Conservation (phyloP, 2,797 vertebrate species). For the Avahi laniger region DNA sequence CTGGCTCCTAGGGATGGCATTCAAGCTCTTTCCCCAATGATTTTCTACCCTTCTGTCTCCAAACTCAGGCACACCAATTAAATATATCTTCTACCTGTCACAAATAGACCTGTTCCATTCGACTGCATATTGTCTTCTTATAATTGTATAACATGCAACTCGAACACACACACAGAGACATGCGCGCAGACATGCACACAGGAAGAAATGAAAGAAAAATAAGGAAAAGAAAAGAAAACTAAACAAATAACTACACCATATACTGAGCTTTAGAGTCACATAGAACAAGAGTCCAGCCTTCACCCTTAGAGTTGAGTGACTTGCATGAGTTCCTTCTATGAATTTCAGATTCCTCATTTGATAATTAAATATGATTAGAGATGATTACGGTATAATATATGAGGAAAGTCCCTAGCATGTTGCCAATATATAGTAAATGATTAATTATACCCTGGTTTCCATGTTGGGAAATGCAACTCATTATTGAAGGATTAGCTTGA, state of each 20-base stretch:
- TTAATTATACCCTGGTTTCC: neutral
- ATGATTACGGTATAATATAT: neutral
- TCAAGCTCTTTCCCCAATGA: neutral
- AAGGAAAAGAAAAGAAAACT: neutral
- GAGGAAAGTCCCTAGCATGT: neutral
- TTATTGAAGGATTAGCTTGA: constrained; percentile 9
- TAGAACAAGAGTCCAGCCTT: neutral
- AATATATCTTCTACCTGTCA: neutral
- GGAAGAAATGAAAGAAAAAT: neutral
- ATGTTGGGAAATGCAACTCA: neutral
- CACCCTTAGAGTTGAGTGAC: neutral
- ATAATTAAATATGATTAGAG: neutral
- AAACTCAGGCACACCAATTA: neutral
- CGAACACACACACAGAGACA: neutral
- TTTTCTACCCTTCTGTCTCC: neutral
- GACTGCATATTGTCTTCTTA: too few relatives aligned
- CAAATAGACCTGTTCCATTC: neutral
- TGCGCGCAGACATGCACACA: neutral
- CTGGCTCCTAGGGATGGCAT: fast-evolving
- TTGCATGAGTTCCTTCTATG: neutral
- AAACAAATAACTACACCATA: neutral
- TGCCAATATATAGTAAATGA: neutral
- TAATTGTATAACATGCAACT: too few relatives aligned
- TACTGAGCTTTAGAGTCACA: neutral
- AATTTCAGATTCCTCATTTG: neutral